phyloP scores from a whole-genome alignment of 2,113 vertebrate species.

The Glaucidium brasilianum region DNA sequence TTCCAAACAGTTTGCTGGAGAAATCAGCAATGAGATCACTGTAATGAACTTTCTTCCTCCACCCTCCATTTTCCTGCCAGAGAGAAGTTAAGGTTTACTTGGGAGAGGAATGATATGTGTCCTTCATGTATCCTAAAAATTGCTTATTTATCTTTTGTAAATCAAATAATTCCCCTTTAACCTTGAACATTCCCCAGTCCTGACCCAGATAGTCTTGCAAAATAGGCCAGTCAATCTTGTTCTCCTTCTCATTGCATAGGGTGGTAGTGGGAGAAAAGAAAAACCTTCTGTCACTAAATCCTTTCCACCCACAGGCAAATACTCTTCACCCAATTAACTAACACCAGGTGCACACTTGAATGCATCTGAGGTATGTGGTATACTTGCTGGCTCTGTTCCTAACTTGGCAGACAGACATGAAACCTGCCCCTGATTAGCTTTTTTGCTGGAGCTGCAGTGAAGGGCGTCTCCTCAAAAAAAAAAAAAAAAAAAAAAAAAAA shows the following conservation, averaged over 20 bases:
- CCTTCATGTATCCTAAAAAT: background rate
- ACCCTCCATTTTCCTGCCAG: background rate
- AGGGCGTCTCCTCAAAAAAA: background rate
- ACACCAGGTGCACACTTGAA: constrained; percentile 74
- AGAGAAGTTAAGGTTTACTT: constrained; percentile 15
- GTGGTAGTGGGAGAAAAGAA: constrained; percentile 42
- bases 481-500: constrained; percentile 19
- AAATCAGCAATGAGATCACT: background rate
- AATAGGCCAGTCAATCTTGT: constrained; percentile 58
- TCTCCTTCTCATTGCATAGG: constrained; percentile 52
- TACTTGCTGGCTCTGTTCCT: constrained; percentile 36
- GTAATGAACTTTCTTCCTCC: background rate
- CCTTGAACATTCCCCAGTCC: constrained; percentile 14
- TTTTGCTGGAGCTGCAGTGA: constrained; percentile 32
- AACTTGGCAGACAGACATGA: constrained; percentile 35
- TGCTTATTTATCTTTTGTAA: constrained; percentile 54
- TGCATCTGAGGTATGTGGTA: constrained; percentile 62
- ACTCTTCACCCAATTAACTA: constrained; percentile 74
- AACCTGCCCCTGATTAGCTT: constrained; percentile 61
- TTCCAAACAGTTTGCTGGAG: background rate
- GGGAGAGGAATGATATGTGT: background rate
- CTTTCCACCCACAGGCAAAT: constrained; percentile 70
- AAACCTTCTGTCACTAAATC: constrained; percentile 72
- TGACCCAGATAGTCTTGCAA: constrained; percentile 55
- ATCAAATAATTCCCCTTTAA: constrained; percentile 41